Percentiles rank a stretch among this genome's conserved stretches.
Evolutionary conservation across 2,888 invertebrate species (phyloP).

Genomic region (Phymatocera aterrima): DNA sequence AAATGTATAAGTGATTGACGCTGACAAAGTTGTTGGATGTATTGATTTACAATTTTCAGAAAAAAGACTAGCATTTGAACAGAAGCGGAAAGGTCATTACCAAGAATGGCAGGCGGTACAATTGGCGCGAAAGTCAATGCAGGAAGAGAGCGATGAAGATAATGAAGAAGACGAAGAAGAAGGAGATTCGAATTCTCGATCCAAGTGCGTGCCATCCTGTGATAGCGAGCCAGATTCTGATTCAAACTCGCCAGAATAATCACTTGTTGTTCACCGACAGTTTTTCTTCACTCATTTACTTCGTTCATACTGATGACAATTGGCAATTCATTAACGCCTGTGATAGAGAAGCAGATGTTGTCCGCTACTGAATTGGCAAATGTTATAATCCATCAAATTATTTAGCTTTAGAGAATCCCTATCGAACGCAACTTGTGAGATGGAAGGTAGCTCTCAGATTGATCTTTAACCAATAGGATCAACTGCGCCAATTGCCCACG

Average conservation of each 20-base stretch:
- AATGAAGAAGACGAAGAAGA: constrained; percentile 77
- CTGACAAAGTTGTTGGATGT: too few relatives aligned
- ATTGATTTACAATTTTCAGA: constrained; percentile 74
- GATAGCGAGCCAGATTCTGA: constrained; percentile 63
- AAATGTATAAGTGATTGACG: too few relatives aligned
- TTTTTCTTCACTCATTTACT: constrained; percentile 6
- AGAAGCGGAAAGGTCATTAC: constrained; percentile 97
- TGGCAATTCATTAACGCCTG: background rate
- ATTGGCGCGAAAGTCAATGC: constrained; percentile 91
- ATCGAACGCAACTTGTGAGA: constrained; percentile 5
- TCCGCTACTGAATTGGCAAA: constrained; percentile 8
- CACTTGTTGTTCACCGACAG: constrained; percentile 35
- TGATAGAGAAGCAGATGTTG: background rate
- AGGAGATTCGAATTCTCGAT: constrained; percentile 59
- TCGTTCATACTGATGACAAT: background rate
- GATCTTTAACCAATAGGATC: background rate
- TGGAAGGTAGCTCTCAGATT: constrained; percentile 22
- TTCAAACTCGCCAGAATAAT: constrained; percentile 56
- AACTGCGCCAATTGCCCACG: background rate
- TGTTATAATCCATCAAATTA: constrained; percentile 11
- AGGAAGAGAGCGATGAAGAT: constrained; percentile 92
- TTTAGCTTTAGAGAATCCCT: constrained; percentile 25
- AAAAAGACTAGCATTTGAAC: constrained; percentile 89
- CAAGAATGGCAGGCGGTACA: constrained; percentile 98
- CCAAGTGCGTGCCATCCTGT: constrained; percentile 72